These are phyloP conservation scores for Microcebus lehilahytsara DNA, from an alignment of 2,113 vertebrate genomes.

Conservation along the genomic window DNA sequence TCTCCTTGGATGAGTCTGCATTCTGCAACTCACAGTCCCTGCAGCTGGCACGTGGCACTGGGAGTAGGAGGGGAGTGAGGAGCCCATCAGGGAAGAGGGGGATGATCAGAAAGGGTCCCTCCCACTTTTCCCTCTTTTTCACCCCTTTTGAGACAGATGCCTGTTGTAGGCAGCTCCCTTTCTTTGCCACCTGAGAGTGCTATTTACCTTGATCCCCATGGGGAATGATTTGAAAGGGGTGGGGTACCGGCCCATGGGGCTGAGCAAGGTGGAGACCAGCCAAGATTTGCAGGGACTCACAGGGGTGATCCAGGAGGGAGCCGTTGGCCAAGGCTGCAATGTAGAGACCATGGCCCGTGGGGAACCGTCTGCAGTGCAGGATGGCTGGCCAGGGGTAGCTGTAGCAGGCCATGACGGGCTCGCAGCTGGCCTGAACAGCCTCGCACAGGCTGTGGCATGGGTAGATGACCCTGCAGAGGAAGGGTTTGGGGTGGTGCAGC, in stretches of 20 bases:
- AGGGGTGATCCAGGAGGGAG: constrained; percentile 71
- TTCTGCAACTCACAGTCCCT: constrained; percentile 90
- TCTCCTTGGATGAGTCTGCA: constrained; percentile 83
- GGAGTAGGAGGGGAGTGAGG: constrained; percentile 69
- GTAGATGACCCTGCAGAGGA: constrained; percentile 85
- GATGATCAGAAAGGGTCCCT: neutral
- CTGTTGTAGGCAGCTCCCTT: neutral
- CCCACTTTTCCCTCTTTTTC: neutral
- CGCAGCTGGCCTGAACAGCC: constrained; percentile 87
- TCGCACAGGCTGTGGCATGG: constrained; percentile 89
- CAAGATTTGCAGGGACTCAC: constrained; percentile 70
- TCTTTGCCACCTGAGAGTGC: neutral
- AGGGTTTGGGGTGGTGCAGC: neutral
- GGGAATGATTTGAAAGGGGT: neutral
- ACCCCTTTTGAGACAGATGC: neutral
- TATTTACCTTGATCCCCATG: neutral
- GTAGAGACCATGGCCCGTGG: constrained; percentile 88
- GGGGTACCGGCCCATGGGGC: neutral
- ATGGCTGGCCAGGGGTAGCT: constrained; percentile 90
- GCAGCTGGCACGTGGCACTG: constrained; percentile 88
- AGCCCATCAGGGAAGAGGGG: fast-evolving
- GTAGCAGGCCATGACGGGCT: constrained; percentile 89
- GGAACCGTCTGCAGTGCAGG: constrained; percentile 88
- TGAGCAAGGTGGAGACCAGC: neutral
- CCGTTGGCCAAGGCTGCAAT: constrained; percentile 83